A percentile compares a stretch with the other conserved stretches of the same genome.
phyloP scores from a whole-genome alignment of 2,888 invertebrate genomes.

The Chrysodeixis includens region DNA sequence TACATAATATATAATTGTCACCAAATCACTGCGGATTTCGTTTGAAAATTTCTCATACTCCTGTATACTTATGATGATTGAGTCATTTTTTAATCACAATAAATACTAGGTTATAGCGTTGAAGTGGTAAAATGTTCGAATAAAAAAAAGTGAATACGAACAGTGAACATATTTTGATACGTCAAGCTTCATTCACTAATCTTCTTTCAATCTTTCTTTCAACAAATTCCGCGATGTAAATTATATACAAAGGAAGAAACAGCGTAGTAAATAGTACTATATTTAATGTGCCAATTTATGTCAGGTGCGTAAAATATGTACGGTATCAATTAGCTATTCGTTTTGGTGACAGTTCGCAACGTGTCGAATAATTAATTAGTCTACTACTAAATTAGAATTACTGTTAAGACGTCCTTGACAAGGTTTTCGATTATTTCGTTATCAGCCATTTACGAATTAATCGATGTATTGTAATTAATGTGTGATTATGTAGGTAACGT shows the following conservation, averaged over 20 bases:
- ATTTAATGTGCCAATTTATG: constrained; percentile 6
- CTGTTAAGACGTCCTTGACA: constrained; percentile 30
- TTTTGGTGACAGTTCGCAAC: constrained; percentile 36
- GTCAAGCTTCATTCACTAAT: too few relatives aligned
- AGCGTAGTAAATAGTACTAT: background rate
- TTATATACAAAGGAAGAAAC: background rate
- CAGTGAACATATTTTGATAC: too few relatives aligned
- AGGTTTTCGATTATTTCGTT: constrained; percentile 26
- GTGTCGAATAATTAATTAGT: constrained; percentile 38
- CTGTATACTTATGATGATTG: too few relatives aligned
- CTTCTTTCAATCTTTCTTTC: too few relatives aligned
- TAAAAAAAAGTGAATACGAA: too few relatives aligned
- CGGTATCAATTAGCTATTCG: constrained; percentile 36
- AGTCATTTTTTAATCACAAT: too few relatives aligned
- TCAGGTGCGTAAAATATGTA: constrained; percentile 19
- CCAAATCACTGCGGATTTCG: too few relatives aligned
- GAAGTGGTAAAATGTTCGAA: too few relatives aligned
- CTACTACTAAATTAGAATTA: constrained; percentile 12
- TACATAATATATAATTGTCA: too few relatives aligned
- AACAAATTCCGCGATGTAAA: background rate
- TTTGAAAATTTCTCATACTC: too few relatives aligned
- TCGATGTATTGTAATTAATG: constrained; percentile 3
- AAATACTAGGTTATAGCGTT: too few relatives aligned
- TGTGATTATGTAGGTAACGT: constrained; percentile 4
- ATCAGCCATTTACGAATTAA: constrained; percentile 4